phyloP scores from a whole-genome alignment of 2,888 invertebrate species.

The Drosophila fungiperda region DNA sequence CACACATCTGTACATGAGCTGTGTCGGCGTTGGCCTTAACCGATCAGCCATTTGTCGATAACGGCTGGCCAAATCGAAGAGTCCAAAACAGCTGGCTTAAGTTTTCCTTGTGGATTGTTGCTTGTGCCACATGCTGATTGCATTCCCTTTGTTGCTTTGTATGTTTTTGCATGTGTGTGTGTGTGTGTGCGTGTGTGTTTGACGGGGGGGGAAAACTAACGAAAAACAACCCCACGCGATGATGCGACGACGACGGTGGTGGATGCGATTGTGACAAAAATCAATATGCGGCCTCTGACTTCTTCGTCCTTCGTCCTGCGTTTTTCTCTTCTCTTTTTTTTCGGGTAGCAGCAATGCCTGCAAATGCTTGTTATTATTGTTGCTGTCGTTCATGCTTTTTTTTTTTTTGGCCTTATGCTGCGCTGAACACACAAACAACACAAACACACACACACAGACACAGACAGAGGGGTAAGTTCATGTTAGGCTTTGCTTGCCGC shows the following conservation, averaged over 20 bases:
- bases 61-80: constrained; percentile 9
- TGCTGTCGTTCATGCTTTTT: constrained; percentile 20
- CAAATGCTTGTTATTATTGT: constrained; percentile 36
- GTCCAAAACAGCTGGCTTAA: constrained; percentile 64
- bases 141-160: constrained; percentile 53
- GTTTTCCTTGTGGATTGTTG: constrained; percentile 35
- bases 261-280: constrained; percentile 63
- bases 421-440: constrained; percentile 41
- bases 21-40: constrained; percentile 10
- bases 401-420: constrained; percentile 43
- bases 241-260: constrained; percentile 48
- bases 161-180: background rate
- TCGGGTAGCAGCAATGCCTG: constrained; percentile 35
- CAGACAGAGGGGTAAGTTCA: constrained; percentile 30
- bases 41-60: constrained; percentile 1
- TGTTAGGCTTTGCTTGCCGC: constrained; percentile 45
- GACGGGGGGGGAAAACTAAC: constrained; percentile 58
- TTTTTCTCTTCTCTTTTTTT: constrained; percentile 8
- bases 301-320: constrained; percentile 5
- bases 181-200: constrained; percentile 8
- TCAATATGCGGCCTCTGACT: constrained; percentile 52
- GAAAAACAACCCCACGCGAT: constrained; percentile 63
- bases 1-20: constrained; percentile 7
- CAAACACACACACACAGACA: constrained; percentile 9
- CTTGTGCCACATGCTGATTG: constrained; percentile 61